Conservation (phyloP, 2,888 invertebrate species). For the Andrena haemorrhoa region DNA sequence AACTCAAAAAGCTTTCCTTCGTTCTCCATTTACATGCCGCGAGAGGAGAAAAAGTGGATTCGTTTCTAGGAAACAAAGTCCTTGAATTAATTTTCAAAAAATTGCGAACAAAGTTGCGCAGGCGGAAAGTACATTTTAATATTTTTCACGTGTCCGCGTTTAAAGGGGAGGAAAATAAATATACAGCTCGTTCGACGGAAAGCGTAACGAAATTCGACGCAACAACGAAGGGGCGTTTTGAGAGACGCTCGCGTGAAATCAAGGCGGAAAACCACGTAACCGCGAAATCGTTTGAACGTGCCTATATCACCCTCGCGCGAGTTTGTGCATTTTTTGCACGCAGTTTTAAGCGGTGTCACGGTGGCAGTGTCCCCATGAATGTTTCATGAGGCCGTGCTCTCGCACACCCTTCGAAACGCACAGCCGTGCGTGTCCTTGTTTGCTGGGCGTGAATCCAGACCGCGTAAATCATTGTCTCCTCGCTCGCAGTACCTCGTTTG, state of each 20-base stretch:
- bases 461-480: constrained; percentile 57
- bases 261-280: constrained; percentile 64
- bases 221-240: constrained; percentile 42
- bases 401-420: constrained; percentile 36
- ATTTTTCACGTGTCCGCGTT: not conserved
- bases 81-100: too few relatives aligned
- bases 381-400: constrained; percentile 73
- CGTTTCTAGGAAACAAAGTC: too few relatives aligned
- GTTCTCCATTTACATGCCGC: too few relatives aligned
- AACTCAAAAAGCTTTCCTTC: too few relatives aligned
- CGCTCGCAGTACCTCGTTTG: not conserved
- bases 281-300: constrained; percentile 63
- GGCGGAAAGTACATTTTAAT: not conserved
- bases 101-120: not conserved
- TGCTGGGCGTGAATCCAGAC: constrained; percentile 46
- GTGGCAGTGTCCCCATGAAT: constrained; percentile 71
- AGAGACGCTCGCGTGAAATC: constrained; percentile 48
- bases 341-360: constrained; percentile 70
- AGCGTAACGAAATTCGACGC: constrained; percentile 48
- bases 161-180: constrained; percentile 6
- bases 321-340: constrained; percentile 58
- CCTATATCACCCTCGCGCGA: constrained; percentile 54
- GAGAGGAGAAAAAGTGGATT: too few relatives aligned
- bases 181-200: constrained; percentile 3
- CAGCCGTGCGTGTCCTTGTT: constrained; percentile 48